phyloP scores from a whole-genome alignment of 1,140 invertebrate genomes.

The Drosophila tani region DNA sequence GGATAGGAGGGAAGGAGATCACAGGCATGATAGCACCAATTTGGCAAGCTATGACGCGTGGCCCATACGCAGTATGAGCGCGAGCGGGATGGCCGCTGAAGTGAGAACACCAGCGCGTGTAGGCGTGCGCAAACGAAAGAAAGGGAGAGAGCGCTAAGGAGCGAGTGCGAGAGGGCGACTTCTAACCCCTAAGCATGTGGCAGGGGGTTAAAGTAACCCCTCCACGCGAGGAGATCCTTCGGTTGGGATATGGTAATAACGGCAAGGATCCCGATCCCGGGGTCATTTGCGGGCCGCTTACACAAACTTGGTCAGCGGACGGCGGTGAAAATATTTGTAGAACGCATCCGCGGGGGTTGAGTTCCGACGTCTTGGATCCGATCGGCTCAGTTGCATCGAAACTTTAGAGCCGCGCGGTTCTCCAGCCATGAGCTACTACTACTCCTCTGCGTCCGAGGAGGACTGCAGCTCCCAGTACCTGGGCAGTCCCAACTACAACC shows the following conservation, averaged over 20 bases:
- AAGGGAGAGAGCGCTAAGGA: constrained; percentile 1
- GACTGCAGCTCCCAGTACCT: constrained; percentile 70
- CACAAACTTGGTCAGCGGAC: constrained; percentile 72
- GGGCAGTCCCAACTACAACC: constrained; percentile 72
- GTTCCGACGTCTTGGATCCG: constrained; percentile 22
- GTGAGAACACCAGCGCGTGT: constrained; percentile 45
- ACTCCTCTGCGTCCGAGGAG: constrained; percentile 71
- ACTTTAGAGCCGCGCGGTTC: constrained; percentile 61
- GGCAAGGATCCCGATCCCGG: constrained; percentile 65
- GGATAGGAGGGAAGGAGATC: constrained; percentile 60
- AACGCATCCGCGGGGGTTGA: constrained; percentile 46
- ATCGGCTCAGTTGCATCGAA: constrained; percentile 55
- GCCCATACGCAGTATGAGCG: constrained; percentile 27
- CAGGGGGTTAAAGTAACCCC: constrained; percentile 39
- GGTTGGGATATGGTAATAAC: constrained; percentile 68
- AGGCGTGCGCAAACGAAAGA: constrained; percentile 49
- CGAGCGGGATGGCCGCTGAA: constrained; percentile 21
- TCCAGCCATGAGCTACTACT: constrained; percentile 66
- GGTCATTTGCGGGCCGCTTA: constrained; percentile 72
- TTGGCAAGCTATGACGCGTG: constrained; percentile 83
- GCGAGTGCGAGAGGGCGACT: constrained; percentile 11
- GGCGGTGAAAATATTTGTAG: constrained; percentile 75
- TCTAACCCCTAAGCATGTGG: constrained; percentile 72
- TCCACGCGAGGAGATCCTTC: constrained; percentile 62
- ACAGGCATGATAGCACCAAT: constrained; percentile 82